phyloP scores from a whole-genome alignment of 2,797 vertebrate genomes.

The Oreochromis mossambicus region DNA sequence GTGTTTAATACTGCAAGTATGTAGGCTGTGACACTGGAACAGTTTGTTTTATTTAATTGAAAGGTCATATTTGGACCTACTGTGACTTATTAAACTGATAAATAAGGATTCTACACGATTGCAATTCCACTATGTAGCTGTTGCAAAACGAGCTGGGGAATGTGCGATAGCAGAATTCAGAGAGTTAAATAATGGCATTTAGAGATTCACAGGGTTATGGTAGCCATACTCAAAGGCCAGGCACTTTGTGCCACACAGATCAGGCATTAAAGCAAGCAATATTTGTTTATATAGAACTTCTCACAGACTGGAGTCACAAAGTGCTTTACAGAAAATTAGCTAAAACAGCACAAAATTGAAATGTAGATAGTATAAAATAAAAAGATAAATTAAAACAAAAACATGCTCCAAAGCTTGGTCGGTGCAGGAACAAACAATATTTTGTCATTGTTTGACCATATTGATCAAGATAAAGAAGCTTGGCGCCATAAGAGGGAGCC shows the following conservation, averaged over 20 bases:
- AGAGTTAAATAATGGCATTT: neutral
- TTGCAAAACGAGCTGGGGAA: neutral
- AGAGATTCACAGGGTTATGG: neutral
- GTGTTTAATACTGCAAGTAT: neutral
- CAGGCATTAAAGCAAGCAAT: neutral
- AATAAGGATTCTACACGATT: neutral
- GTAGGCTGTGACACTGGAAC: neutral
- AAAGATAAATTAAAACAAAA: fast-evolving
- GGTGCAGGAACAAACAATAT: neutral
- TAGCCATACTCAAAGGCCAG: neutral
- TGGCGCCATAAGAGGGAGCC: neutral
- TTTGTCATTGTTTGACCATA: neutral
- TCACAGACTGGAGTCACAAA: neutral
- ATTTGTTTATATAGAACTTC: neutral
- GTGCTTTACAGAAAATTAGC: neutral
- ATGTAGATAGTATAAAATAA: neutral
- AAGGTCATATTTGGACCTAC: neutral
- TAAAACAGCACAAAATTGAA: neutral
- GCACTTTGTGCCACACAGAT: neutral
- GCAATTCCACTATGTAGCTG: neutral
- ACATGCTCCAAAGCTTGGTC: neutral
- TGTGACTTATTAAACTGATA: neutral
- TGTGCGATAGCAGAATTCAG: neutral
- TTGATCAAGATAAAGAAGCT: neutral
- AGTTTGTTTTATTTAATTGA: neutral